These are phyloP conservation scores for Hydrolagus colliei DNA, from an alignment of 2,797 vertebrate species.

Conservation along the genomic window DNA sequence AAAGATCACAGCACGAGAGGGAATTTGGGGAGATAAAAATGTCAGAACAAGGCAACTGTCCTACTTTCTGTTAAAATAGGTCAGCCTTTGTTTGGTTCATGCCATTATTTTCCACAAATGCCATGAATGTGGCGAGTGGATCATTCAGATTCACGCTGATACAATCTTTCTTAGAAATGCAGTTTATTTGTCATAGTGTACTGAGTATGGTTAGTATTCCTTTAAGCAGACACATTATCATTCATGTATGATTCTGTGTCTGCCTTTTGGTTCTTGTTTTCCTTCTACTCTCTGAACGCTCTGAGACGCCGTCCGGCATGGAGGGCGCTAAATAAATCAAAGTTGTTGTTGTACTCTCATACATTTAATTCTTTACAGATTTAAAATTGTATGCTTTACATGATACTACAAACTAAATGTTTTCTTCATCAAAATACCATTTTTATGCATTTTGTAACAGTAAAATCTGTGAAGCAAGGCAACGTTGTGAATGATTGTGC, in stretches of 20 bases:
- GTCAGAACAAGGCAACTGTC: slow-evolving; percentile 55
- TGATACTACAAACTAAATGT: no score
- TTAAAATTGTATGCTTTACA: background rate
- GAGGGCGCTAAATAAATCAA: no score
- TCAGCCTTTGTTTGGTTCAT: slow-evolving; percentile 42
- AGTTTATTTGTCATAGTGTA: no score
- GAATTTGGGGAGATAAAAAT: slow-evolving; percentile 51
- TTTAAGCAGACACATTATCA: background rate
- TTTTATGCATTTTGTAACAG: no score
- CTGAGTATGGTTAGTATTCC: background rate
- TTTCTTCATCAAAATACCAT: no score
- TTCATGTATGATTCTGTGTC: background rate
- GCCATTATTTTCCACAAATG: background rate
- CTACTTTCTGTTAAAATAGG: slow-evolving; percentile 71
- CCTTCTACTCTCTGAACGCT: background rate
- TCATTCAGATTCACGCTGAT: slow-evolving; percentile 40
- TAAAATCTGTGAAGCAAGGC: no score
- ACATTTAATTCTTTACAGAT: background rate
- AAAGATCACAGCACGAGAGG: slow-evolving; percentile 49
- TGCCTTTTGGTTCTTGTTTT: background rate
- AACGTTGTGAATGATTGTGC: no score
- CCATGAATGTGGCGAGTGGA: slow-evolving; percentile 36
- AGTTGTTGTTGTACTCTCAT: no score
- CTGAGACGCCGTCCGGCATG: no score
- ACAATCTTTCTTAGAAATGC: slow-evolving; percentile 35